phyloP scores from a whole-genome alignment of 2,888 invertebrate genomes.

The Tricholauxania praeusta region DNA sequence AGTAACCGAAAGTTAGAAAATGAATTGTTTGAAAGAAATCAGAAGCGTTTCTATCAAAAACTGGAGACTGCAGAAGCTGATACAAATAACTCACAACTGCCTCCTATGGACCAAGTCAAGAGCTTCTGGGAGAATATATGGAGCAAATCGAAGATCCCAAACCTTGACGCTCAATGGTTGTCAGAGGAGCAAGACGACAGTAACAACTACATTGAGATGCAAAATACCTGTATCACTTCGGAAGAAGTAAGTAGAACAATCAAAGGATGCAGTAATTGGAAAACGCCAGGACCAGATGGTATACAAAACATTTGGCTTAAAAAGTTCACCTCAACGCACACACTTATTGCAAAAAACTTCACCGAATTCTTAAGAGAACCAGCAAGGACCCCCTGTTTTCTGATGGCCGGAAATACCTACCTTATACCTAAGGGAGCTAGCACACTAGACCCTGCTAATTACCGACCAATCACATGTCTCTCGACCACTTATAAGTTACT shows the following conservation, averaged over 20 bases:
- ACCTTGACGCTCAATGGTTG: background rate
- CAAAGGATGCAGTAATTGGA: background rate
- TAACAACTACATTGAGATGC: background rate
- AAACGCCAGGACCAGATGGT: background rate
- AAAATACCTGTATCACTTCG: no score
- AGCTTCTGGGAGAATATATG: background rate
- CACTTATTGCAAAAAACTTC: background rate
- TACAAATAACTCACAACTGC: background rate
- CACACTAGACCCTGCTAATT: background rate
- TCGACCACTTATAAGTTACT: background rate
- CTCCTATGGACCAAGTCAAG: no score
- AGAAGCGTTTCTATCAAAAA: background rate
- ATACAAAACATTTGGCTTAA: conserved; percentile 4
- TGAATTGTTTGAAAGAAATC: background rate
- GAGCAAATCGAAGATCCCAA: background rate
- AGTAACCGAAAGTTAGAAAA: background rate
- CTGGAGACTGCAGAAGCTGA: background rate
- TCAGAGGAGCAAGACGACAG: background rate
- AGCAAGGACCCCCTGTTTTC: background rate
- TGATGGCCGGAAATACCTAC: background rate
- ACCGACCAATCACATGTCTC: conserved; percentile 5
- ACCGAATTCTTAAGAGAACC: background rate
- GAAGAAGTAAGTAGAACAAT: background rate
- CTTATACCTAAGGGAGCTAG: background rate
- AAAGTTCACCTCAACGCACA: conserved; percentile 9